Base-by-base conservation (phyloP, 1,140 invertebrate species). In the Hyles vespertilio region DNA sequence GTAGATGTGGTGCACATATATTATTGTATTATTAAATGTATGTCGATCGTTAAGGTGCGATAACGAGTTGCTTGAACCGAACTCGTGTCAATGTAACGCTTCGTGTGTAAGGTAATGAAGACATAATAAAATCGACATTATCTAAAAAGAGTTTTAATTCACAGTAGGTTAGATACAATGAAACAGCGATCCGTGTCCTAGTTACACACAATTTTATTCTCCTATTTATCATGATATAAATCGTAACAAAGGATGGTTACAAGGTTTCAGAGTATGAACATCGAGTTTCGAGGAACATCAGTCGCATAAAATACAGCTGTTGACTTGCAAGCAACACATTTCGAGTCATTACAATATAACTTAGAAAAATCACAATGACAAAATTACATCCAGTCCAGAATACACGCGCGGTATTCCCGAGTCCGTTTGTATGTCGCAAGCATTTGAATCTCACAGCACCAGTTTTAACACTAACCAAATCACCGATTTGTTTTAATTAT, bases 241-340 rank as follows among this genome's bases (percentile, higher is more conserved):
- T 79, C 79, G 78, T 81, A 89, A 89, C 82, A 81, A 79, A 86
- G 71, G 79, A 84, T 82, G 79, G 79, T 86, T 82, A 84, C 72
- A 84, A 82, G 70, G 72, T 74, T 58, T 74, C 67, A 78, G 62
- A 73, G 62, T 79, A 72, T 73, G 72, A 76, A 79, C 72, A 74
- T 80, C 67, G 67, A 82, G 74, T 80, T 81, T 73, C 69, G 76
- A 90, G 89, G 89, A 90, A 90, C 87, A 84, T 89, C 83, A 87
- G 87, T 89, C 84, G 81, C 78, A 81, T 80, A 74, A 81, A 76
- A 69, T 74, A 79, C 72, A 76, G 71, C 67, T 68, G 69, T 76
- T 72, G 70, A 77, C 69, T 76, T 77, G 79, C 79, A 79, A 82
- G 80, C 84, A 83, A 83, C 77, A 78, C 69, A 78, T 79, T 77